Evolutionary conservation across 2,113 vertebrate genomes (phyloP), one percentile per base, ranked within the genome.

Genomic region (Uria lomvia): DNA sequence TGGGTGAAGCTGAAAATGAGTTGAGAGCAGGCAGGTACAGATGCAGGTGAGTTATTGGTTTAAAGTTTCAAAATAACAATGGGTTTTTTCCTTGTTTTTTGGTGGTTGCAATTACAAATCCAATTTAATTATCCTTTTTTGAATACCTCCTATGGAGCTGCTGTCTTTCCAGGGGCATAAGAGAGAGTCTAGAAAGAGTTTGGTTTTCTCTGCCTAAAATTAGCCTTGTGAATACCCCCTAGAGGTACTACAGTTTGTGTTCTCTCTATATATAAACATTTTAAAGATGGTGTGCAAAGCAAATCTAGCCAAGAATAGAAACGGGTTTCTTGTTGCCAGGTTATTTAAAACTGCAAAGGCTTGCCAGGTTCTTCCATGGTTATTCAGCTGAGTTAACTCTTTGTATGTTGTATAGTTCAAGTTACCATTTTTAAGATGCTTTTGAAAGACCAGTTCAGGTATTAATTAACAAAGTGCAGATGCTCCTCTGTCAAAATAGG

Each of bases 281-380:
- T 90, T 78, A 5, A 86, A 86, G 73, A 87, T 71, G 27, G 19
- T 55, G 32, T 53, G 74, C 58, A 73, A 49, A 86, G 59, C 53
- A 85, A 95, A 86, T 16, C 19, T 52, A 79, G 88, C 62, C 88
- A 83, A 72, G 74, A 96, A 95, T 91, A 96, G 89, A 96, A 96
- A 78, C 40, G 14, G n/a, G 73, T 87, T 95, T 95, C 80, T 30
- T 82, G 62, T 96, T 95, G 18, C 91, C 85, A 65, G 38, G 81
- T 78, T 95, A 95, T 92, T 82, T 90, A 79, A 92, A 94, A 85
- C 66, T 66, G 30, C 34, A 73, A 27, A 86, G 36, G 49, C 70
- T 94, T 91, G 87, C 90, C 87, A 93, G 50, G 74, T 86, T 87
- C 73, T 87, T 68, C 56, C 1, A 0, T 56, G 36, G 47, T 74